Evolutionary conservation across 2,113 vertebrate species (phyloP).

Genomic region (Melanerpes aurifrons): DNA sequence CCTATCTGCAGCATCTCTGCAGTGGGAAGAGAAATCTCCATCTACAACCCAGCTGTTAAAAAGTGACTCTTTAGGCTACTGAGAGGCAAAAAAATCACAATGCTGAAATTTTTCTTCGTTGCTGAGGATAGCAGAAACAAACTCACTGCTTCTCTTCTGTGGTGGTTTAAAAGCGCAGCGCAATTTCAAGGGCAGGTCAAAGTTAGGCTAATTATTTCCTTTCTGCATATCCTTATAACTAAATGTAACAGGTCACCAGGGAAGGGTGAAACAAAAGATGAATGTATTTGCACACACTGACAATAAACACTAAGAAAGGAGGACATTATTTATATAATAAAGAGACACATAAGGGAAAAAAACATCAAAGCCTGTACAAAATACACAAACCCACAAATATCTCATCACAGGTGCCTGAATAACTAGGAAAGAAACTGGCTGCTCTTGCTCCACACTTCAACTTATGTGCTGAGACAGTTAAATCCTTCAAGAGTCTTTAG

Average conservation of each 20-base stretch:
- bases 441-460: slow-evolving; percentile 12
- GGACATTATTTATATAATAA: slow-evolving; percentile 64
- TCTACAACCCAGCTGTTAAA: background rate
- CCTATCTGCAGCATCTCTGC: background rate
- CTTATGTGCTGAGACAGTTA: slow-evolving; percentile 5
- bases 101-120: slow-evolving; percentile 17
- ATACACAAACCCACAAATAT: slow-evolving; percentile 32
- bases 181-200: slow-evolving; percentile 70
- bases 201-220: slow-evolving; percentile 73
- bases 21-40: background rate
- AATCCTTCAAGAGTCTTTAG: slow-evolving; percentile 19
- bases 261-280: slow-evolving; percentile 63
- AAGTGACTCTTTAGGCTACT: slow-evolving; percentile 27
- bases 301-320: slow-evolving; percentile 58
- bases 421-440: slow-evolving; percentile 42
- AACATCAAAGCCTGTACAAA: slow-evolving; percentile 63
- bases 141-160: slow-evolving; percentile 10
- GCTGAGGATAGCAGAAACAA: slow-evolving; percentile 57
- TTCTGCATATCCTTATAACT: slow-evolving; percentile 62
- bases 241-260: slow-evolving; percentile 67
- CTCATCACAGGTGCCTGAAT: slow-evolving; percentile 38
- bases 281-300: slow-evolving; percentile 59
- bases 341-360: slow-evolving; percentile 63
- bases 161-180: slow-evolving; percentile 29
- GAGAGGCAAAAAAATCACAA: background rate